These are phyloP conservation scores for Encarsia formosa DNA, from an alignment of 2,888 invertebrate genomes.

Conservation along the genomic window DNA sequence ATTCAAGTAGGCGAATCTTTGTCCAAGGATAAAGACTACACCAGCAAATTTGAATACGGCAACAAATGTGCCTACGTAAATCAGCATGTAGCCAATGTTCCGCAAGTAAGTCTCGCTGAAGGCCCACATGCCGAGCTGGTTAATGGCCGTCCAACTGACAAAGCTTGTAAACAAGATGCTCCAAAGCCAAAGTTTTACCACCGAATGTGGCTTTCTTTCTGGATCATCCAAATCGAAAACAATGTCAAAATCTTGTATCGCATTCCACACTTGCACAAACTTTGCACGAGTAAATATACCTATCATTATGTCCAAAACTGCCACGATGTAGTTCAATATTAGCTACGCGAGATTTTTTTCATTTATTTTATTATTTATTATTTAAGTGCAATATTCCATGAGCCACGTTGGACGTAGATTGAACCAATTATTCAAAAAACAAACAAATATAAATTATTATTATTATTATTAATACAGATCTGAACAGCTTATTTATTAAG, in stretches of 20 bases:
- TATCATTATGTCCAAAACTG: conserved; percentile 31
- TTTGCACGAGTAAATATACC: conserved; percentile 27
- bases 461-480: too few species aligned
- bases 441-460: too few species aligned
- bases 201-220: too few species aligned
- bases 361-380: too few species aligned
- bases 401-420: too few species aligned
- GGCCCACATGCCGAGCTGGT: conserved; percentile 39
- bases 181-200: conserved; percentile 32
- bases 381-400: too few species aligned
- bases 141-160: conserved; percentile 34
- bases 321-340: conserved; percentile 34
- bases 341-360: too few species aligned
- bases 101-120: conserved; percentile 35
- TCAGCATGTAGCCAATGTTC: conserved; percentile 38
- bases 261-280: conserved; percentile 41
- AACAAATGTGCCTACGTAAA: conserved; percentile 36
- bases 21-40: conserved; percentile 37
- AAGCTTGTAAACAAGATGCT: conserved; percentile 18
- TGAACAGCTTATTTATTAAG: too few species aligned
- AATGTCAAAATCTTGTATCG: conserved; percentile 41
- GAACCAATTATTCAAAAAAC: too few species aligned
- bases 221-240: neutral
- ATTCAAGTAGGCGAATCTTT: conserved; percentile 42
- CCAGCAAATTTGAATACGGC: conserved; percentile 40